Evolutionary conservation across 1,140 invertebrate genomes (phyloP), one percentile per base, ranked within the genome.

Genomic region (Pantala flavescens): DNA sequence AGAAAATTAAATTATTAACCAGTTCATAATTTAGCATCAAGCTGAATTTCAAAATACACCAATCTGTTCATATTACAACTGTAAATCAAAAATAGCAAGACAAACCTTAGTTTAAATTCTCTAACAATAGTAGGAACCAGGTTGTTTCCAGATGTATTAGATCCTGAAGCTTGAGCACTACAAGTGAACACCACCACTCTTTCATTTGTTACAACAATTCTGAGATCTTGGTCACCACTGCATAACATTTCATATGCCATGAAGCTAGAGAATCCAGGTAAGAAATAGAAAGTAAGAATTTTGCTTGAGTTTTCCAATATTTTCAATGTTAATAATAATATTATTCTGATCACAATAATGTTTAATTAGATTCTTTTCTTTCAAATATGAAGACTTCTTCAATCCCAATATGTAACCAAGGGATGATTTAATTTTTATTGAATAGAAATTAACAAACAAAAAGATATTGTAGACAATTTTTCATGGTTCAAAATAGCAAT

Each of bases 211-310:
- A 95, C 88, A 21, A 95, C 84, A 73, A 91, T 89, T 73, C 89
- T 85, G 79, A 91, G 83, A 83, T 90, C 86, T 81, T 92, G 88
- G 76, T 87, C 82, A 77, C 89, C 87, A 81, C 88, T 88, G 74
- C 90, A 87, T 75, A 97, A 81, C 80, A 87, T 84, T 80, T 96
- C 93, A 81, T 93, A 92, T 0, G 92, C 92, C 72, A 97, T 90
- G 77, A 95, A 91, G 78, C 85, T 87, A 72, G 21, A 77, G 77
- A 75, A 75, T 71, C 74, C 21, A 74, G 43, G 21, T 70, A 71
- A 28, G 16, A 0, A 76, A n/a, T 71, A 14, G 24, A 63, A 19
- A 1, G 10, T 0, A 76, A 71, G 7, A 23, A 73, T 7, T n/a
- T 14, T 42, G 36, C 28, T n/a, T n/a, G n/a, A 36, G 14, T 14